These are phyloP conservation scores for Acrobasis consociella DNA, from an alignment of 2,888 invertebrate species.

Conservation along the genomic window DNA sequence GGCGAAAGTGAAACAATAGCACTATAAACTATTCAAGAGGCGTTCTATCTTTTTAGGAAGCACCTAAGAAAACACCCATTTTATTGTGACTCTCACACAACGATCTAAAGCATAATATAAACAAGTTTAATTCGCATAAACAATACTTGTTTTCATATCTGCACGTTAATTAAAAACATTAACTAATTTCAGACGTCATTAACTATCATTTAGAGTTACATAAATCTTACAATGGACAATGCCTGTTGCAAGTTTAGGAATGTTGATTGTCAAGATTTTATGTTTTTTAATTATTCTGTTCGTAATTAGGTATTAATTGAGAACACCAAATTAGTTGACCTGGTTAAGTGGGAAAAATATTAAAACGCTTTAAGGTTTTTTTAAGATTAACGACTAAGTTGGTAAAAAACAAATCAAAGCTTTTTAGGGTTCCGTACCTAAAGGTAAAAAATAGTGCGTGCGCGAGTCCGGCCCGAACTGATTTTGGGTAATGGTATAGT, in stretches of 20 bases:
- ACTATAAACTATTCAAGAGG: conserved; percentile 26
- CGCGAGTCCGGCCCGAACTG: too few species aligned
- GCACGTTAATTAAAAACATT: conserved; percentile 34
- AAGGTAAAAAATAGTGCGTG: too few species aligned
- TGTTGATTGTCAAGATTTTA: conserved; percentile 8
- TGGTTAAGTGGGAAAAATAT: neutral
- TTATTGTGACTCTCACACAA: neutral
- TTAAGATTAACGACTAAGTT: too few species aligned
- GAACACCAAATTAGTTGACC: neutral
- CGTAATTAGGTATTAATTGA: neutral
- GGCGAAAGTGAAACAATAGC: conserved; percentile 53
- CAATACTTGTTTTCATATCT: conserved; percentile 23
- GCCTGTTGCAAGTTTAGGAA: conserved; percentile 9
- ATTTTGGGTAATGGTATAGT: too few species aligned
- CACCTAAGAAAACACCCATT: neutral
- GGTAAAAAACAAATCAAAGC: too few species aligned
- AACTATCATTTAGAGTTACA: conserved; percentile 38
- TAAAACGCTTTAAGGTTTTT: too few species aligned
- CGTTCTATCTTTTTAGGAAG: conserved; percentile 27
- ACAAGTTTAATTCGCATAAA: neutral
- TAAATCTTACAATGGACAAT: conserved; percentile 35
- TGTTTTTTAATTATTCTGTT: neutral
- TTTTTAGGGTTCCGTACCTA: too few species aligned
- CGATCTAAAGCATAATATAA: conserved; percentile 27
- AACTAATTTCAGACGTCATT: conserved; percentile 37